Evolutionary conservation across 2,888 invertebrate genomes (phyloP), one percentile per base, ranked within the genome.

Genomic region (Tenthredo amoena): DNA sequence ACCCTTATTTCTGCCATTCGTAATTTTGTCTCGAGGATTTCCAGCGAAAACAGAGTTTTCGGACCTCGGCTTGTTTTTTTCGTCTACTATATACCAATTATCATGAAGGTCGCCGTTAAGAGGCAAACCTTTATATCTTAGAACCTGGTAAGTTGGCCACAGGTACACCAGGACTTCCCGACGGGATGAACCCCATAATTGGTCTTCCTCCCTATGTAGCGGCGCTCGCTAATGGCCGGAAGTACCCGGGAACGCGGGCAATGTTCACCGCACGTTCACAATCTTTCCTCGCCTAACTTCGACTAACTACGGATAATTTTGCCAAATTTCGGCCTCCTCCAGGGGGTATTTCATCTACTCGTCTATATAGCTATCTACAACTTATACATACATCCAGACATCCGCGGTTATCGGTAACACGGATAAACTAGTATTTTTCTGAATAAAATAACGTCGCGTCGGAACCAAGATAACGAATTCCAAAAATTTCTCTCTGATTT

Each of bases 171-270:
- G 77, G 77, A 77, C 77, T 77, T 55, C 77, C 77, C 77, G 77
- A 77, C 47, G 77, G 58, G 81, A 81, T 81, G 81, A 81, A 81
- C 58, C 31, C 81, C 81, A 62, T 81, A 81, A 81, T 81, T 81
- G 79, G 62, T 81, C 81, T 81, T 81, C 81, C 81, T 62, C 62
- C 40, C 40, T 55, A 12, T 31, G 10, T n/a, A 58, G 40, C 58
- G 62, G 40, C 40, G 40, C 37, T 81, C 81, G 81, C 81, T 81
- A 81, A 81, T 81, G 81, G 81, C 81, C 81, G 81, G 81, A 81
- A 81, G 81, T 81, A 81, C 81, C 81, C 40, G 81, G 40, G 40
- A 62, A 81, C 40, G 81, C 37, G 58, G 81, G 26, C 81, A 40
- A 62, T 62, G 58, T 81, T 81, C 81, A 26, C 37, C 58, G 21